phyloP scores from a whole-genome alignment of 1,140 invertebrate genomes.

The Ctenoplectra terminalis region DNA sequence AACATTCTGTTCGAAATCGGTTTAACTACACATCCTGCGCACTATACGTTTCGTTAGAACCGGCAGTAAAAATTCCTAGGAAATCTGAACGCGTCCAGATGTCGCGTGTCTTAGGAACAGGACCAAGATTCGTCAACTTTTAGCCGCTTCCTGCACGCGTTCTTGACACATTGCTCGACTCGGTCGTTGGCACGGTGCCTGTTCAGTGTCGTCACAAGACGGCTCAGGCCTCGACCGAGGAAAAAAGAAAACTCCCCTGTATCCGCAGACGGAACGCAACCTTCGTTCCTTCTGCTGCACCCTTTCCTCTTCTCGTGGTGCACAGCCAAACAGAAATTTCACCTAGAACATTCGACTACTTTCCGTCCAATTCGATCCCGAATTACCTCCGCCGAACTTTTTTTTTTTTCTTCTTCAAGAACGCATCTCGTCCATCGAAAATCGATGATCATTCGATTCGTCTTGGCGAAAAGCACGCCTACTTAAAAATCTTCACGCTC shows the following conservation, averaged over 20 bases:
- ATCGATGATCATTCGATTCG: slow-evolving; percentile 2
- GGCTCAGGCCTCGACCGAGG: slow-evolving; percentile 7
- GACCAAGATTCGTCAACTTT: slow-evolving; percentile 38
- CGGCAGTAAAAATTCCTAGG: background rate
- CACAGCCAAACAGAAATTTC: background rate
- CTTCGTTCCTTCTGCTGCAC: background rate
- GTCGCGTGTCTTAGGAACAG: slow-evolving; percentile 29
- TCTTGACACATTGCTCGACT: slow-evolving; percentile 53
- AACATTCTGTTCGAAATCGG: background rate
- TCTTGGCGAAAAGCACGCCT: background rate
- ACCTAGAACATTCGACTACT: background rate
- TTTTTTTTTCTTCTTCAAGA: background rate
- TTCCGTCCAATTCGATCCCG: no score
- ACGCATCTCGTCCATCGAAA: background rate
- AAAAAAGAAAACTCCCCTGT: slow-evolving; percentile 36
- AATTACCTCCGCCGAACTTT: no score
- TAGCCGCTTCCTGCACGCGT: slow-evolving; percentile 45
- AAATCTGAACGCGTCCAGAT: slow-evolving; percentile 9
- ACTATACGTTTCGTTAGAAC: background rate
- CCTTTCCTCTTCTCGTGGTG: background rate
- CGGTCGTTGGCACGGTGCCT: slow-evolving; percentile 57
- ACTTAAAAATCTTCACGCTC: slow-evolving; percentile 5
- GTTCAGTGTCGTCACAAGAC: slow-evolving; percentile 53
- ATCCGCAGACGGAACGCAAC: slow-evolving; percentile 27
- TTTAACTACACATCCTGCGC: background rate